Base-by-base conservation (phyloP, 2,797 vertebrate genomes). In the Etheostoma nigrum region DNA sequence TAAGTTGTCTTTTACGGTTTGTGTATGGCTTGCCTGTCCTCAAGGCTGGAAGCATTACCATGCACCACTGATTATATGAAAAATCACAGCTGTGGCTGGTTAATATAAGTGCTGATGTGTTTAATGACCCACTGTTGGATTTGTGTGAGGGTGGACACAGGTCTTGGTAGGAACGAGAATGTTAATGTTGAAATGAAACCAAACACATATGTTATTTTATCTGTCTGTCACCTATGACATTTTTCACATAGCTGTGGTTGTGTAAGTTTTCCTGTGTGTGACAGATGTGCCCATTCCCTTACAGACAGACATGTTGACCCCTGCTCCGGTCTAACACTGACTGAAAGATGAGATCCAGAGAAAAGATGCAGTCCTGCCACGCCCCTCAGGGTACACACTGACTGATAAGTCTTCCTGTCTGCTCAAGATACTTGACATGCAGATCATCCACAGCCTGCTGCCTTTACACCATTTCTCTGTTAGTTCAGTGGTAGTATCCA, bases 1-100 rank as follows among this genome's bases (percentile, higher is more conserved):
- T 88, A 81, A 88, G 86, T 92, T 88, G 88, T 91, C 85, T 91
- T 92, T 91, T 92, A 91, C 42, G 48, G 83, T 75, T 67, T 91
- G 81, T 82, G 82, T 85, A 82, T 70, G 79, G 80, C 82, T 76
- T 48, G 69, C 84, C 80, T 78, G 81, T 91, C 83, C 86, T 87
- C 86, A 72, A 87, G 88, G 84, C 87, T 79, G 77, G 78, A 85
- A 84, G 80, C 83, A 90, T 91, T 83, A 72, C 51, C 79, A 89
- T 88, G 91, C 91, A 65, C 76, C 88, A 79, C 66, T 79, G 89
- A 88, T 82, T 88, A 75, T 83, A 84, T 91, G 90, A 93, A 90
- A 90, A 91, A 89, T 92, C 82, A 65, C 86, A 91, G 79, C 89
- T 84, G 86, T 85, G 88, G 79, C 85, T 78, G 85, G 85, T 86